Percentiles rank a stretch among this genome's conserved stretches.
phyloP scores from a whole-genome alignment of 2,888 invertebrate genomes.

The Caprella mutica region DNA sequence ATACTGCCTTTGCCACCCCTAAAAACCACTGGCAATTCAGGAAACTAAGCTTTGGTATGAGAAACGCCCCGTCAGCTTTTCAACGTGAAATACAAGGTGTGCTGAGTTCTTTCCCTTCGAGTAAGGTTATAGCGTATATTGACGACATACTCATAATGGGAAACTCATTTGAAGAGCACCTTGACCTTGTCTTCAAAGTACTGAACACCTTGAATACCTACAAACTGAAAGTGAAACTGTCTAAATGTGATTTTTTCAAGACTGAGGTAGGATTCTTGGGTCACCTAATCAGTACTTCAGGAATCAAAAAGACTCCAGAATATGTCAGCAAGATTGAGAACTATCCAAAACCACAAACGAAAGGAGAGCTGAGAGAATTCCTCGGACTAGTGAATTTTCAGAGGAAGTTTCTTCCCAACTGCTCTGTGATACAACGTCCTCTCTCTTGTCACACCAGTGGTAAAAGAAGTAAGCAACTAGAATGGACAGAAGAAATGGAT shows the following conservation, averaged over 20 bases:
- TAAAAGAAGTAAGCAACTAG: background rate
- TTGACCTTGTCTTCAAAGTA: background rate
- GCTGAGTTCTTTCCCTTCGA: background rate
- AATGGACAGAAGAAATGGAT: background rate
- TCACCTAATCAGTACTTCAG: background rate
- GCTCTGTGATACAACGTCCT: background rate
- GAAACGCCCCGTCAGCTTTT: conserved; percentile 3
- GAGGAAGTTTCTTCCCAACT: background rate
- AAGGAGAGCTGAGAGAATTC: background rate
- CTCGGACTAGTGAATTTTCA: background rate
- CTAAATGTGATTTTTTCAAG: background rate
- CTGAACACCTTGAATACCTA: background rate
- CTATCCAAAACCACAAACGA: background rate
- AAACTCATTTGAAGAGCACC: background rate
- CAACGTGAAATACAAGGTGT: background rate
- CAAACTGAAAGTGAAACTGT: background rate
- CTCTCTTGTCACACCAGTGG: background rate
- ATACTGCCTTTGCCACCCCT: background rate
- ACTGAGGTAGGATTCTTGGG: background rate
- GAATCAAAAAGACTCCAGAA: background rate
- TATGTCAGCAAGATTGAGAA: background rate
- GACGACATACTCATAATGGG: conserved; percentile 1
- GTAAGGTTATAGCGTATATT: background rate
- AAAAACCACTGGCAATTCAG: background rate
- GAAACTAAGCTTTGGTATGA: background rate